Conservation (phyloP, 2,113 vertebrate genomes). For the Callopanchax toddi region DNA sequence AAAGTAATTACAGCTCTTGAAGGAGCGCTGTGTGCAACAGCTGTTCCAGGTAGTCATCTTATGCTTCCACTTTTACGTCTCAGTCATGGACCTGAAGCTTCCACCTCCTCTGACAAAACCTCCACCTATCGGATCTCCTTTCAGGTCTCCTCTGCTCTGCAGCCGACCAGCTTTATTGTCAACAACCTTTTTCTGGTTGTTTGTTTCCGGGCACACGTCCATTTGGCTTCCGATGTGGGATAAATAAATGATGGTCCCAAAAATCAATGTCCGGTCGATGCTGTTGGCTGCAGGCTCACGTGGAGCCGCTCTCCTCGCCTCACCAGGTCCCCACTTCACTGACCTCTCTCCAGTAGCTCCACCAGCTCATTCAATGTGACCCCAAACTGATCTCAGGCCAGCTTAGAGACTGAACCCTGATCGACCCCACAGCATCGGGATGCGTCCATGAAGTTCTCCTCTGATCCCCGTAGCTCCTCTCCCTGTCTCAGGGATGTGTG, state of each 20-base stretch:
- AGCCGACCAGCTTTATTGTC: conserved; percentile 55
- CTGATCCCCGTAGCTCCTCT: too few relatives aligned
- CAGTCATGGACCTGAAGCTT: conserved; percentile 23
- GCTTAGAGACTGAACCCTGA: too few relatives aligned
- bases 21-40: conserved; percentile 33
- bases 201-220: neutral
- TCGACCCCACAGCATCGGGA: too few relatives aligned
- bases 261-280: conserved; percentile 60
- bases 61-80: conserved; percentile 24
- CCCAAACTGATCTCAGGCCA: too few relatives aligned
- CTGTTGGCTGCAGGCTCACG: conserved; percentile 36
- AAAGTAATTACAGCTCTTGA: conserved; percentile 65
- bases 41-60: too few relatives aligned
- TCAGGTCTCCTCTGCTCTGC: neutral
- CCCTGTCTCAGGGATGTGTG: too few relatives aligned
- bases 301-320: neutral
- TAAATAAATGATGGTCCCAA: conserved; percentile 61
- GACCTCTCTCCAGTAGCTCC: conserved; percentile 1
- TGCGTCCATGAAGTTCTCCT: too few relatives aligned
- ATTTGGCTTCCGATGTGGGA: conserved; percentile 40
- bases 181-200: conserved; percentile 42
- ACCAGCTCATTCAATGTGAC: too few relatives aligned
- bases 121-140: conserved; percentile 5
- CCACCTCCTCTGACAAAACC: neutral
- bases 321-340: neutral